phyloP scores from a whole-genome alignment of 2,888 invertebrate genomes.

The Plebejus melissa region DNA sequence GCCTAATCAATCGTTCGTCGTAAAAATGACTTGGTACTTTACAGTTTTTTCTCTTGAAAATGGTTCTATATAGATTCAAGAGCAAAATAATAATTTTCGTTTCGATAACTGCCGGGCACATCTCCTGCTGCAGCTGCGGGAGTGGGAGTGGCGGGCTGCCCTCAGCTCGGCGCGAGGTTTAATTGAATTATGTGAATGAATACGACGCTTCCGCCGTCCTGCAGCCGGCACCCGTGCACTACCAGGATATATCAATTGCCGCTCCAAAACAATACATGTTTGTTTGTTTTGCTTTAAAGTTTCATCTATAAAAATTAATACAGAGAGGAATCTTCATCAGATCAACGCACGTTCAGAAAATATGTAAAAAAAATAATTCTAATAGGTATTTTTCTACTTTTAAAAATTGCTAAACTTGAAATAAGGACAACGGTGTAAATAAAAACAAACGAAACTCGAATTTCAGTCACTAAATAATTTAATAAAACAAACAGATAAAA shows the following conservation, averaged over 20 bases:
- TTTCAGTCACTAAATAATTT: neutral
- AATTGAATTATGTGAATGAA: constrained; percentile 77
- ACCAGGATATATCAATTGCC: constrained; percentile 74
- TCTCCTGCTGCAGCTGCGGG: constrained; percentile 61
- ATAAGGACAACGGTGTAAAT: neutral
- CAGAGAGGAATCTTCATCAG: neutral
- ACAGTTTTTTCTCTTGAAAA: too few relatives aligned
- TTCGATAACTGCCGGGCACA: constrained; percentile 37
- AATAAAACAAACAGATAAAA: constrained; percentile 9
- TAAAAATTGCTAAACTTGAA: too few relatives aligned
- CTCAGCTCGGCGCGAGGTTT: constrained; percentile 64
- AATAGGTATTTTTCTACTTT: too few relatives aligned
- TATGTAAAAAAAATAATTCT: neutral
- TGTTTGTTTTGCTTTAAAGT: constrained; percentile 37
- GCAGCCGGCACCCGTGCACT: constrained; percentile 41
- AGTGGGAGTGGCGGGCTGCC: constrained; percentile 63
- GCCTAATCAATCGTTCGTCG: too few relatives aligned
- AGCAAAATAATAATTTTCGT: neutral
- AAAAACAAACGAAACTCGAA: neutral
- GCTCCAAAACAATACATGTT: constrained; percentile 59
- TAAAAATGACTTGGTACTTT: too few relatives aligned
- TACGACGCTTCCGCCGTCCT: constrained; percentile 69
- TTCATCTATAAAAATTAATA: neutral
- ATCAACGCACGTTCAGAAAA: neutral
- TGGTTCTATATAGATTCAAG: too few relatives aligned